Evolutionary conservation across 2,797 vertebrate genomes (phyloP).

Genomic region (Paguma larvata): DNA sequence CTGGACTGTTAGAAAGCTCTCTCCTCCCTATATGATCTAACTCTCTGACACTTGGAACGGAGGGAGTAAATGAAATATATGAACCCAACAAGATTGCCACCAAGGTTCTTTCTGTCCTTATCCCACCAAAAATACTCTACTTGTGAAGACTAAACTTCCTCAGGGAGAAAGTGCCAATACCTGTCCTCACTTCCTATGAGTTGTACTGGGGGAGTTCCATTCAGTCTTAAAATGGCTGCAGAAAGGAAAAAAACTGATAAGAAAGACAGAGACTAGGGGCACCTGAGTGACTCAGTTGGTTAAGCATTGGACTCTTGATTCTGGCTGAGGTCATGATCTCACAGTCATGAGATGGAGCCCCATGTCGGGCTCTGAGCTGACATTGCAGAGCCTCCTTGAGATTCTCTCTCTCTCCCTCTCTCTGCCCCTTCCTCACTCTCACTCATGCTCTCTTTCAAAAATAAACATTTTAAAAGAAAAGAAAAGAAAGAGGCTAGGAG

Average conservation of each 20-base stretch:
- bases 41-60: not conserved
- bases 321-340: too few relatives aligned
- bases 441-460: too few relatives aligned
- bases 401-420: too few relatives aligned
- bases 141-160: not conserved
- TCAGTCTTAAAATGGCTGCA: not conserved
- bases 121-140: not conserved
- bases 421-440: too few relatives aligned
- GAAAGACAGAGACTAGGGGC: not conserved
- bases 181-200: not conserved
- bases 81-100: not conserved
- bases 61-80: not conserved
- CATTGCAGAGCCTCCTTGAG: too few relatives aligned
- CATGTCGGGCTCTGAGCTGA: too few relatives aligned
- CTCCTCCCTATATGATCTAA: not conserved
- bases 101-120: not conserved
- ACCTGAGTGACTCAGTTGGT: too few relatives aligned
- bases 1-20: not conserved
- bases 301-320: too few relatives aligned
- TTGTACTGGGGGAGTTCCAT: not conserved
- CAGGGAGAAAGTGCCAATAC: not conserved
- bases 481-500: not conserved
- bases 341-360: too few relatives aligned
- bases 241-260: not conserved
- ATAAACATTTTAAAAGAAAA: too few relatives aligned